Conservation (phyloP, 2,113 vertebrate species). For the Chrysemys picta region DNA sequence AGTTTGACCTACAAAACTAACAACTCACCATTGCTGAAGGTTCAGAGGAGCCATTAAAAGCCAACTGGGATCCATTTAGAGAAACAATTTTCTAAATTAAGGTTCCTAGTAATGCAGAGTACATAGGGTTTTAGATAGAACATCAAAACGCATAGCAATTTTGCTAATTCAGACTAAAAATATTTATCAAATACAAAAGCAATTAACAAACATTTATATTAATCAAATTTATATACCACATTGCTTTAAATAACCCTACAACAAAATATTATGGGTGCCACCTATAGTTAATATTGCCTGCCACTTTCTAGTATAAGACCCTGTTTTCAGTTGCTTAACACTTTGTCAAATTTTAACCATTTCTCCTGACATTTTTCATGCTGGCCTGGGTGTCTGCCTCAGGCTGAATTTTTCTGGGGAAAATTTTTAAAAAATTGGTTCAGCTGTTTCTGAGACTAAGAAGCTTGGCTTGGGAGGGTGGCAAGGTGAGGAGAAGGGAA, state of each 20-base stretch:
- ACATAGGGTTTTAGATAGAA: neutral
- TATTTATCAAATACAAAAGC: neutral
- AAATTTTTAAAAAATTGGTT: neutral
- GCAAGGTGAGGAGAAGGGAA: rapidly evolving
- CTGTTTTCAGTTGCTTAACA: neutral
- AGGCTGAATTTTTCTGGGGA: neutral
- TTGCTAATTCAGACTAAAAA: neutral
- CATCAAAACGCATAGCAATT: neutral
- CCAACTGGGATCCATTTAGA: neutral
- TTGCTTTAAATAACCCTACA: neutral
- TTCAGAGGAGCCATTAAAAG: slow-evolving; percentile 8
- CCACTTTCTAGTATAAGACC: neutral
- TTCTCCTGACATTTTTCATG: neutral
- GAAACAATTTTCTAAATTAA: slow-evolving; percentile 29
- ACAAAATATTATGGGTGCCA: neutral
- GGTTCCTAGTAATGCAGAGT: neutral
- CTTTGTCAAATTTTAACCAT: neutral
- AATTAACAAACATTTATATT: neutral
- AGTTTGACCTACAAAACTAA: slow-evolving; percentile 13
- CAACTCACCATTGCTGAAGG: slow-evolving; percentile 5
- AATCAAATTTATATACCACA: neutral
- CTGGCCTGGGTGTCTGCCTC: neutral
- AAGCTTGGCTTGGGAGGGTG: neutral
- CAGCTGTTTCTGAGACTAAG: neutral
- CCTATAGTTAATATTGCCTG: neutral